phyloP scores from a whole-genome alignment of 2,888 invertebrate species.

The Agonopterix alstromeriana region DNA sequence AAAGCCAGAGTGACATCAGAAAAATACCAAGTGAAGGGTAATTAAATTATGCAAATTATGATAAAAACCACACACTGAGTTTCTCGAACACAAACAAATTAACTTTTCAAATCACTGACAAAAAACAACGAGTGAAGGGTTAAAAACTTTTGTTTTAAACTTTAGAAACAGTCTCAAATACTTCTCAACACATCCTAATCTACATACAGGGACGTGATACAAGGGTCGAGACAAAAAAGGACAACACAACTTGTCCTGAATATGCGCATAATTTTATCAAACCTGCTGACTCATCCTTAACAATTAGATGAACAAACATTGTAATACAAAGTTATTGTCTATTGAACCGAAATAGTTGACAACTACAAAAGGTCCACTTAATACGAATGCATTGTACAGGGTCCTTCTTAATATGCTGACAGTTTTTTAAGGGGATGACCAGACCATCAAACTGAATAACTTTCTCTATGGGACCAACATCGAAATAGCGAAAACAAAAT shows the following conservation, averaged over 20 bases:
- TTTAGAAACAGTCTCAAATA: constrained; percentile 5
- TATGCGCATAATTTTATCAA: constrained; percentile 52
- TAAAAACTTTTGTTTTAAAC: constrained; percentile 5
- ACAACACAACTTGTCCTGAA: constrained; percentile 16
- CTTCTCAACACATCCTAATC: constrained; percentile 21
- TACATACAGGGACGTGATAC: constrained; percentile 9
- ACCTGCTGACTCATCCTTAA: constrained; percentile 50
- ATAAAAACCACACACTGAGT: neutral
- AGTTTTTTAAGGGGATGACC: too few species aligned
- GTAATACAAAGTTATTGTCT: constrained; percentile 17
- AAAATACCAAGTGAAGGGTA: too few species aligned
- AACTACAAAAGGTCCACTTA: too few species aligned
- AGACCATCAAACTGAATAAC: too few species aligned
- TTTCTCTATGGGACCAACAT: too few species aligned
- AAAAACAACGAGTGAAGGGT: constrained; percentile 3
- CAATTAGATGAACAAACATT: constrained; percentile 49
- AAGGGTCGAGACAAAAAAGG: constrained; percentile 16
- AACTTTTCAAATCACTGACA: neutral
- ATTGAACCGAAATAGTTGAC: too few species aligned
- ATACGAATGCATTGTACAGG: too few species aligned
- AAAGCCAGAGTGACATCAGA: too few species aligned
- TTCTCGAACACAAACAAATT: neutral
- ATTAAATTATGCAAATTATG: neutral
- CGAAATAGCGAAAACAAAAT: too few species aligned
- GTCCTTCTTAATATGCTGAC: too few species aligned